Conservation (phyloP, 2,113 vertebrate species). For the Capricornis sumatraensis region DNA sequence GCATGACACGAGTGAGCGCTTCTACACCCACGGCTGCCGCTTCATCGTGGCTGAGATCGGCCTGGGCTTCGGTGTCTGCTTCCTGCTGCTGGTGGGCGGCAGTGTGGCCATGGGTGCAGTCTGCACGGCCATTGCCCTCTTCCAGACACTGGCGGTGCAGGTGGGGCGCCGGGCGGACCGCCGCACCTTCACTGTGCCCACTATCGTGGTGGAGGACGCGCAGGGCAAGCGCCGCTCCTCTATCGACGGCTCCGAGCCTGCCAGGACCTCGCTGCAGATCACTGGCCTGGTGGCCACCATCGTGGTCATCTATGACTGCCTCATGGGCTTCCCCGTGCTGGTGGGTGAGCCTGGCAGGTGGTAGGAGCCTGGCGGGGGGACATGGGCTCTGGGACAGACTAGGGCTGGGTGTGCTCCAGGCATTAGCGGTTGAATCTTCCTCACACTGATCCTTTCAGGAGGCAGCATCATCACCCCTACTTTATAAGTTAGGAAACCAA, state of each 20-base stretch:
- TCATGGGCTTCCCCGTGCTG: slow-evolving; percentile 93
- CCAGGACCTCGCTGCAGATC: slow-evolving; percentile 92
- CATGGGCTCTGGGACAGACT: not conserved
- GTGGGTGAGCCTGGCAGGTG: slow-evolving; percentile 78
- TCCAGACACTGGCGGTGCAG: slow-evolving; percentile 89
- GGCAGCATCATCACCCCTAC: not conserved
- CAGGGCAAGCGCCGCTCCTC: slow-evolving; percentile 94
- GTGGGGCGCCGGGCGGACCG: slow-evolving; percentile 82
- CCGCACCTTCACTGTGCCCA: slow-evolving; percentile 90
- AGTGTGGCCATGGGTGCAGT: slow-evolving; percentile 90
- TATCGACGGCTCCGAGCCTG: slow-evolving; percentile 91
- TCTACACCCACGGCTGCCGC: slow-evolving; percentile 91
- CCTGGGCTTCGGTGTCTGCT: slow-evolving; percentile 94
- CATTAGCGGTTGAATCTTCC: not conserved
- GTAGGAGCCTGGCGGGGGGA: fast-evolving
- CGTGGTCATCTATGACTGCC: slow-evolving; percentile 92
- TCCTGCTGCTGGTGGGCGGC: slow-evolving; percentile 91
- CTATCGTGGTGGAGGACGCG: slow-evolving; percentile 93
- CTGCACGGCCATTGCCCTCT: slow-evolving; percentile 91
- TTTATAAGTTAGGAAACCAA: not conserved
- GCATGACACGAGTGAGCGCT: slow-evolving; percentile 92
- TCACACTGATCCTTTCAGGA: not conserved
- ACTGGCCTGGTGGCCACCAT: slow-evolving; percentile 92
- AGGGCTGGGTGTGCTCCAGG: not conserved
- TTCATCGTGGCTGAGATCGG: slow-evolving; percentile 95